Percentiles rank a stretch among this genome's conserved stretches.
Conservation (phyloP, 2,113 vertebrate genomes). For the Chloroceryle aenea region DNA sequence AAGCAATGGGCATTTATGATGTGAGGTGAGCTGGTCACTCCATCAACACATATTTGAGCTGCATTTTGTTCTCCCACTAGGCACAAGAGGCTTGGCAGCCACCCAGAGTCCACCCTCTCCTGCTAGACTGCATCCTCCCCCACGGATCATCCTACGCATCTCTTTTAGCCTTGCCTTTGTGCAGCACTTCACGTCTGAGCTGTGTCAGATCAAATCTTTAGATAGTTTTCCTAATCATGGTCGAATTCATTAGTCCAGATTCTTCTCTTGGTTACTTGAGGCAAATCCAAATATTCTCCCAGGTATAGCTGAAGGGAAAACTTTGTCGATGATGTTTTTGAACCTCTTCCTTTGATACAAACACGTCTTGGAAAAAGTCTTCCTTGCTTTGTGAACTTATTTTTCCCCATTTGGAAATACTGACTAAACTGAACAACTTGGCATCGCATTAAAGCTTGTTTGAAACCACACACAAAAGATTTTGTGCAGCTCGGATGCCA, state of each 20-base stretch:
- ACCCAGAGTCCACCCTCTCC: not conserved
- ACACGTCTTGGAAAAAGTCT: not conserved
- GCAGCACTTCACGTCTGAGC: not conserved
- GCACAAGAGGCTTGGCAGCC: not conserved
- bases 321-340: not conserved
- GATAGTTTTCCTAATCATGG: not conserved
- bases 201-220: not conserved
- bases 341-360: not conserved
- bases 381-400: not conserved
- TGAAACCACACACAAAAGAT: slow-evolving; percentile 29
- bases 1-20: not conserved
- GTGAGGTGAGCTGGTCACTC: not conserved
- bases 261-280: not conserved
- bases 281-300: not conserved
- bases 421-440: slow-evolving; percentile 32
- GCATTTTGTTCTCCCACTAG: fast-evolving
- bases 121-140: not conserved
- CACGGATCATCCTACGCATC: not conserved
- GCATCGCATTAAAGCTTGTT: not conserved
- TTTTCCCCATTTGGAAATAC: not conserved
- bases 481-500: slow-evolving; percentile 15
- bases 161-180: not conserved
- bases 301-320: not conserved
- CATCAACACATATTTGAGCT: not conserved
- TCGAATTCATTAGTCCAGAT: not conserved